A percentile compares a stretch with the other conserved stretches of the same genome.
phyloP scores from a whole-genome alignment of 2,888 invertebrate genomes.

The Deladenus siricidicola region DNA sequence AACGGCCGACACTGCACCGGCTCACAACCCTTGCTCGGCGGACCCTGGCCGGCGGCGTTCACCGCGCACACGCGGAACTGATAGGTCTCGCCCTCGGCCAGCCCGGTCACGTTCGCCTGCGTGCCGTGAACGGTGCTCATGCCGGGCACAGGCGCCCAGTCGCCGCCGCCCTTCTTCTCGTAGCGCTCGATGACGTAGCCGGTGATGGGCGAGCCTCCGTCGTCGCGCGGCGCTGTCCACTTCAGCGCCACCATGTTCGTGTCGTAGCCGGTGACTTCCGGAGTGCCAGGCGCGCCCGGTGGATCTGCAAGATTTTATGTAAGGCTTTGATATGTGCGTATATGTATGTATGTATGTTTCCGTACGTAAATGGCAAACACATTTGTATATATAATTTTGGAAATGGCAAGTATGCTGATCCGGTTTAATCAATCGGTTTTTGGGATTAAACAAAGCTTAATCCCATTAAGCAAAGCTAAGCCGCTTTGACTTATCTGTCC shows the following conservation, averaged over 20 bases:
- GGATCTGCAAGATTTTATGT: constrained; percentile 63
- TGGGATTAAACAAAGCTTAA: too few relatives aligned
- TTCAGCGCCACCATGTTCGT: constrained; percentile 83
- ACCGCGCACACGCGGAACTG: constrained; percentile 85
- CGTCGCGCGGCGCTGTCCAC: constrained; percentile 76
- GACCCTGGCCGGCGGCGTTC: constrained; percentile 84
- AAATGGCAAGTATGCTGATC: neutral
- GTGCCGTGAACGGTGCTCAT: constrained; percentile 56
- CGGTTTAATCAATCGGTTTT: too few relatives aligned
- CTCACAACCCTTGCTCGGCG: constrained; percentile 77
- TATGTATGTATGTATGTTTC: too few relatives aligned
- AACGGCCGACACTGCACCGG: constrained; percentile 78
- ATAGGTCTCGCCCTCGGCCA: constrained; percentile 82
- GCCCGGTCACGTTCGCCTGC: constrained; percentile 76
- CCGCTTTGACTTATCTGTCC: too few relatives aligned
- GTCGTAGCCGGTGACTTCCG: constrained; percentile 87
- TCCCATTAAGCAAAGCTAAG: too few relatives aligned
- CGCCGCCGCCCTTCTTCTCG: constrained; percentile 53
- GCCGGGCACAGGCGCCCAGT: constrained; percentile 52
- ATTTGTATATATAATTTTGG: neutral
- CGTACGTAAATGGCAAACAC: neutral
- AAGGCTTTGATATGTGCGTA: neutral
- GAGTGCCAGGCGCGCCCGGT: constrained; percentile 81
- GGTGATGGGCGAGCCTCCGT: constrained; percentile 80
- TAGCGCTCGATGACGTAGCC: constrained; percentile 54